These are phyloP conservation scores for Mythimna loreyi DNA, from an alignment of 2,888 invertebrate species.

Conservation along the genomic window DNA sequence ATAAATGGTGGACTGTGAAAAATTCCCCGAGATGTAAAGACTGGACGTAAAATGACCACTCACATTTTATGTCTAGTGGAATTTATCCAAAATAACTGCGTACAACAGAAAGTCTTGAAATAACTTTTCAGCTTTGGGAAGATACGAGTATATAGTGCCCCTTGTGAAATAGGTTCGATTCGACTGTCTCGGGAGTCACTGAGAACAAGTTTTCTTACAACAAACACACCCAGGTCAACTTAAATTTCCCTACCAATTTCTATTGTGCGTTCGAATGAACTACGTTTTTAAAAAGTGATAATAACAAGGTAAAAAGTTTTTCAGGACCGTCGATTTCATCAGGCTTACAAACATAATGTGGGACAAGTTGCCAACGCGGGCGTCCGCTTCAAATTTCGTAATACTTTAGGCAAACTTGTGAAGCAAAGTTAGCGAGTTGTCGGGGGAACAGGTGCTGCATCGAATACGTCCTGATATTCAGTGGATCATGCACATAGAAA, in stretches of 20 bases:
- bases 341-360: conserved; percentile 83
- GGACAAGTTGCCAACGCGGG: conserved; percentile 74
- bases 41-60: conserved; percentile 65
- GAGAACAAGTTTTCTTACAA: conserved; percentile 68
- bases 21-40: too few species aligned
- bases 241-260: conserved; percentile 68
- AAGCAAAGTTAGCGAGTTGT: conserved; percentile 80
- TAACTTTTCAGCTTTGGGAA: conserved; percentile 75
- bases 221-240: conserved; percentile 61
- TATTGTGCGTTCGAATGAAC: conserved; percentile 71
- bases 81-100: conserved; percentile 49
- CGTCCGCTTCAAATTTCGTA: conserved; percentile 85
- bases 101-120: conserved; percentile 72
- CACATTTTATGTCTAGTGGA: too few species aligned
- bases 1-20: conserved; percentile 28
- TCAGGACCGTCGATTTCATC: conserved; percentile 78
- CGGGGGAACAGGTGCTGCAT: conserved; percentile 83
- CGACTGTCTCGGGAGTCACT: conserved; percentile 78
- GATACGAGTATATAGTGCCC: conserved; percentile 76
- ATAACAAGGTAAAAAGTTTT: conserved; percentile 80
- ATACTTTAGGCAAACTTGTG: conserved; percentile 87
- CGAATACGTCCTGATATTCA: conserved; percentile 82
- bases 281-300: conserved; percentile 71
- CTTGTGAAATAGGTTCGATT: conserved; percentile 76
- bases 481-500: conserved; percentile 72